Conservation (phyloP, 2,797 vertebrate species). For the Thripadectes ignobilis region DNA sequence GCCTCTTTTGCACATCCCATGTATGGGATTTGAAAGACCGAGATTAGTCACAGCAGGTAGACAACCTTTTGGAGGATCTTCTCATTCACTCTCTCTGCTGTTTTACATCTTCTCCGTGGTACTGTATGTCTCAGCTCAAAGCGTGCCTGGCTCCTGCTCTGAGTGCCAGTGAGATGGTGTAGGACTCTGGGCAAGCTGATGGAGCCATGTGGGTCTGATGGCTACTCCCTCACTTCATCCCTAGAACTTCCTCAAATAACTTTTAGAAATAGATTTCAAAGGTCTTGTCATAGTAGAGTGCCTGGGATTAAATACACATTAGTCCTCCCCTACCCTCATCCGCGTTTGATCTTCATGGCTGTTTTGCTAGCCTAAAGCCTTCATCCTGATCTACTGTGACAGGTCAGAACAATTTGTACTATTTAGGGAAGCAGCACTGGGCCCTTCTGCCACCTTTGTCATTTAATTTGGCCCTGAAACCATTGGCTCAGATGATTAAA, state of each 20-base stretch:
- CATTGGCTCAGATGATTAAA: constrained; percentile 45
- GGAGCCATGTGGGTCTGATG: background rate
- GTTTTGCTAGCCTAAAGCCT: background rate
- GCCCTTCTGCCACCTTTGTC: constrained; percentile 6
- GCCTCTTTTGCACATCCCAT: accelerated
- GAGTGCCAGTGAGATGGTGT: accelerated
- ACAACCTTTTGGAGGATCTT: background rate
- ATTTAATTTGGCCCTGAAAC: constrained; percentile 39
- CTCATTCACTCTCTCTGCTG: background rate
- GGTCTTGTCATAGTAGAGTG: background rate
- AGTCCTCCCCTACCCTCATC: background rate
- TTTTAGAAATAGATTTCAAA: background rate
- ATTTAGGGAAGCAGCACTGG: background rate
- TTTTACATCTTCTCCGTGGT: background rate
- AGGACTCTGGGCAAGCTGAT: background rate
- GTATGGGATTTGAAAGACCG: background rate
- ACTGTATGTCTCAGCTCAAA: accelerated
- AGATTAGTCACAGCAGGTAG: background rate
- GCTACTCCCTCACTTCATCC: background rate
- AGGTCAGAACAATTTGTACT: constrained; percentile 29
- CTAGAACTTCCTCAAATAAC: background rate
- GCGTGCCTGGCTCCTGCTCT: background rate
- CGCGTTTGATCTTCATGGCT: background rate
- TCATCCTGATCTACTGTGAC: constrained; percentile 41
- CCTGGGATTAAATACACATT: background rate